Conservation (phyloP, 2,113 vertebrate genomes). For the Etia nguti region DNA sequence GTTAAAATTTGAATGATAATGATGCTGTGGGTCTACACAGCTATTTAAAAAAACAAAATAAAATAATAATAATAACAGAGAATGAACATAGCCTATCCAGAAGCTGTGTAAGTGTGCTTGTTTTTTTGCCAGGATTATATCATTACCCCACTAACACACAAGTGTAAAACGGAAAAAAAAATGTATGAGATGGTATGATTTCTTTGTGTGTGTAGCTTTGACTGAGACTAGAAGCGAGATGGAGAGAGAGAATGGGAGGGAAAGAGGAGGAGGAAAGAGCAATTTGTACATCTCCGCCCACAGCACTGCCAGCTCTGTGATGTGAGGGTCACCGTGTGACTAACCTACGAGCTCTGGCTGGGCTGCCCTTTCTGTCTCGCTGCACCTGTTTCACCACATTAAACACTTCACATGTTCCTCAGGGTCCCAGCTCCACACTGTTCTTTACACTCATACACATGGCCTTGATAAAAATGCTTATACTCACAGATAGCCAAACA, state of each 20-base stretch:
- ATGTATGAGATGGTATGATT: background rate
- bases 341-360: conserved; percentile 47
- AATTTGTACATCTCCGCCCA: conserved; percentile 55
- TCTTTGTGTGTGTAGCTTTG: background rate
- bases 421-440: conserved; percentile 26
- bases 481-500: background rate
- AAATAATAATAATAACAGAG: background rate
- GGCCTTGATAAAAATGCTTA: background rate
- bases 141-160: background rate
- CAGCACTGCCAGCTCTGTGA: conserved; percentile 46
- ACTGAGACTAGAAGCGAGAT: background rate
- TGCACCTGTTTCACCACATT: conserved; percentile 75
- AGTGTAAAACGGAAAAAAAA: background rate
- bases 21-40: background rate
- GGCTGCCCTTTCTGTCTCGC: conserved; percentile 80
- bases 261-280: conserved; percentile 14
- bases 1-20: background rate
- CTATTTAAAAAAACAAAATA: background rate
- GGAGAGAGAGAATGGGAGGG: background rate
- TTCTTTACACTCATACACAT: conserved; percentile 16
- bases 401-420: conserved; percentile 61
- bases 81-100: background rate
- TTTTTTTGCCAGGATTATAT: background rate
- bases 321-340: conserved; percentile 57
- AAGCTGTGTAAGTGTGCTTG: background rate